Conservation (phyloP, 2,888 invertebrate genomes). For the Oxyscelio sp. region DNA sequence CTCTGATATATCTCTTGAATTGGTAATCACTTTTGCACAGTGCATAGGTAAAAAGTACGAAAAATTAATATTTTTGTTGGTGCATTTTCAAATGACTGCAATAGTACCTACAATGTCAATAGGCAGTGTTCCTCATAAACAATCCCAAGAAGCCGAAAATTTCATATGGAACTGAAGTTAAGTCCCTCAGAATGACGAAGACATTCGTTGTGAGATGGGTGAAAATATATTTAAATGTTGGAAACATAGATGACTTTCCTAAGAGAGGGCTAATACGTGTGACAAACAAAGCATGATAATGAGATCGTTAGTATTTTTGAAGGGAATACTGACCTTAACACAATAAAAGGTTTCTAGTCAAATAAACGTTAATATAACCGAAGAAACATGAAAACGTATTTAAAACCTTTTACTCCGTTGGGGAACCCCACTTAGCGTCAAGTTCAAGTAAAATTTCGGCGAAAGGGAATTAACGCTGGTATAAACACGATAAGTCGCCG, state of each 20-base stretch:
- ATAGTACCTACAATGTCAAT: not conserved
- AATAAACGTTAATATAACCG: too few species aligned
- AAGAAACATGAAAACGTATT: too few species aligned
- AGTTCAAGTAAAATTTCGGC: too few species aligned
- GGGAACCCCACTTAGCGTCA: too few species aligned
- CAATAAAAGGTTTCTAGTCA: too few species aligned
- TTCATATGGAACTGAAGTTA: not conserved
- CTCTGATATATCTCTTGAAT: not conserved
- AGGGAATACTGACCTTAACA: too few species aligned
- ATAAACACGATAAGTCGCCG: too few species aligned
- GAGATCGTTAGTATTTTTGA: too few species aligned
- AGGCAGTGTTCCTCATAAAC: not conserved
- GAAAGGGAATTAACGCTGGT: too few species aligned
- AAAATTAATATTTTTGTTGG: not conserved
- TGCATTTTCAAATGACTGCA: conserved; percentile 4
- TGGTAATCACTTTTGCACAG: conserved; percentile 7
- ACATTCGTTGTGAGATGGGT: not conserved
- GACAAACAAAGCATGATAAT: too few species aligned
- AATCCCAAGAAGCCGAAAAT: not conserved
- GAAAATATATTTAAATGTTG: not conserved
- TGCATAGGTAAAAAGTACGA: not conserved
- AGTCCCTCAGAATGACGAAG: not conserved
- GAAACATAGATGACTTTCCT: not conserved
- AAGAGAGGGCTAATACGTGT: not conserved
- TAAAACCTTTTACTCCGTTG: too few species aligned